Evolutionary conservation across 2,113 vertebrate genomes (phyloP).

Genomic region (Toxostoma redivivum): DNA sequence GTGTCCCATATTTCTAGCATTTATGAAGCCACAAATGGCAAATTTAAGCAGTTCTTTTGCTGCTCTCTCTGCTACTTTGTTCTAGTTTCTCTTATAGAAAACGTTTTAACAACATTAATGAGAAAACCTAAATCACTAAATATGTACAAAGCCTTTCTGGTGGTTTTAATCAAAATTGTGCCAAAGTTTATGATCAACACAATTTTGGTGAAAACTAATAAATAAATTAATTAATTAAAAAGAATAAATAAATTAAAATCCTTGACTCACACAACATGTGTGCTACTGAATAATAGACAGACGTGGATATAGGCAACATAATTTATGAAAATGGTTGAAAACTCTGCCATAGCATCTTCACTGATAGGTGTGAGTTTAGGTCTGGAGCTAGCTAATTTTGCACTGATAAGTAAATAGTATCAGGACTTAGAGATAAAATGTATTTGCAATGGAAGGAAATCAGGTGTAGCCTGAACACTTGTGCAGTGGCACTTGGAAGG

Average conservation of each 20-base stretch:
- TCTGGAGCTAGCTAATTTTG: background rate
- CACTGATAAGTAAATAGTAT: background rate
- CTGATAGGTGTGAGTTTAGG: background rate
- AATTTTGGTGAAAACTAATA: background rate
- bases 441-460: background rate
- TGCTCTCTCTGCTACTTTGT: background rate
- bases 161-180: background rate
- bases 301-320: rapidly evolving
- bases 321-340: background rate
- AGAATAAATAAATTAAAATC: background rate
- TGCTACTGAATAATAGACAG: background rate
- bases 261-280: background rate
- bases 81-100: background rate
- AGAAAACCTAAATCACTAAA: background rate
- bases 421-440: background rate
- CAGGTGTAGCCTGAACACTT: background rate
- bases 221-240: background rate
- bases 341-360: background rate
- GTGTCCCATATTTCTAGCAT: background rate
- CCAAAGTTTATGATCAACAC: background rate
- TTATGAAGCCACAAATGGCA: background rate
- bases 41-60: background rate
- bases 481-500: background rate
- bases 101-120: background rate
- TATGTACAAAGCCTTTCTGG: background rate